These are phyloP conservation scores for Triplophysa rosa DNA, from an alignment of 2,113 vertebrate species.

Conservation along the genomic window DNA sequence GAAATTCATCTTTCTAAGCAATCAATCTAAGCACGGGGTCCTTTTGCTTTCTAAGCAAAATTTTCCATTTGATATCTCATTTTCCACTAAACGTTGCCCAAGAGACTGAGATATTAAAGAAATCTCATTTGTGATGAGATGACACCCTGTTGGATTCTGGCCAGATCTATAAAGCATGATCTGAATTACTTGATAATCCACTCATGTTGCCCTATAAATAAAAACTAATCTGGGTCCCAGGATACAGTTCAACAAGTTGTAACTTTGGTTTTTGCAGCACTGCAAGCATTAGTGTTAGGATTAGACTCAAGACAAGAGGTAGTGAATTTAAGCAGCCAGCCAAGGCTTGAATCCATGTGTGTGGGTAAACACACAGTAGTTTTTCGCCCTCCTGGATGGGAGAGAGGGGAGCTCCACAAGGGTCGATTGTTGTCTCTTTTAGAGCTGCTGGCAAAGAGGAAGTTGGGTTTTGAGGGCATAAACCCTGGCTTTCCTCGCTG, in stretches of 20 bases:
- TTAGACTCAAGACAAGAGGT: conserved; percentile 48
- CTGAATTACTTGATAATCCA: conserved; percentile 13
- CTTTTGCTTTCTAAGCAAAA: too few relatives aligned
- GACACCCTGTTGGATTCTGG: too few relatives aligned
- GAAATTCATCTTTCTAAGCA: too few relatives aligned
- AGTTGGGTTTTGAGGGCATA: conserved; percentile 55
- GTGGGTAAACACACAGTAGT: conserved; percentile 66
- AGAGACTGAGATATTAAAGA: too few relatives aligned
- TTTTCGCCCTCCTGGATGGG: conserved; percentile 65
- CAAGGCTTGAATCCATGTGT: conserved; percentile 4
- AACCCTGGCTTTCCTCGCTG: conserved; percentile 62
- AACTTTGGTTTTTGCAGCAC: conserved; percentile 30
- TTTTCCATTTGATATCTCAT: too few relatives aligned
- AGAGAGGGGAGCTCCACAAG: conserved; percentile 59
- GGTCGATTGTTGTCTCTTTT: conserved; percentile 60
- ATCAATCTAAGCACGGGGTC: too few relatives aligned
- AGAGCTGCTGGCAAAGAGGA: conserved; percentile 46
- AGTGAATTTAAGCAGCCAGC: conserved; percentile 54
- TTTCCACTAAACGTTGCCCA: too few relatives aligned
- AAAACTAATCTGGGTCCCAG: neutral
- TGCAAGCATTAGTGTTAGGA: conserved; percentile 22
- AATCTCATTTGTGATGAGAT: too few relatives aligned
- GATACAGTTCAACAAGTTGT: neutral
- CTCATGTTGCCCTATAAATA: neutral
- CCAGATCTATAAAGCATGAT: neutral